These are phyloP conservation scores for Desmophyllum pertusum DNA, from an alignment of 92 coral and sea anemone genomes.

Conservation along the genomic window DNA sequence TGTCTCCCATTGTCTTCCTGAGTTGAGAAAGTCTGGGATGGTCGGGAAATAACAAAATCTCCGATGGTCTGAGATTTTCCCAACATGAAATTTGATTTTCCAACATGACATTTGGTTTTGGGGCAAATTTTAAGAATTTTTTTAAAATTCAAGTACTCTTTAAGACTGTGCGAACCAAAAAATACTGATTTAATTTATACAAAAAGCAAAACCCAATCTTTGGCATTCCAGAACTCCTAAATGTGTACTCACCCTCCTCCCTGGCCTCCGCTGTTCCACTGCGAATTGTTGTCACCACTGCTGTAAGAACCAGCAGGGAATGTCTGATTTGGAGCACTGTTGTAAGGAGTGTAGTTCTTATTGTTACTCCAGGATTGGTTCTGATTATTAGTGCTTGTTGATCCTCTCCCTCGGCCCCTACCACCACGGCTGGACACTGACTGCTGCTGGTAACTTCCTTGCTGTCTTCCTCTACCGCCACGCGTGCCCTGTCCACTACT, in stretches of 20 bases:
- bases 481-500: conserved; percentile 42
- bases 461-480: conserved; percentile 59
- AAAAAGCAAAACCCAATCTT: background rate
- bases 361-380: conserved; percentile 39
- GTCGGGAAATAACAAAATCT: too few species aligned
- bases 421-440: conserved; percentile 36
- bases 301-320: background rate
- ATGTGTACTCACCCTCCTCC: background rate
- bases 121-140: too few species aligned
- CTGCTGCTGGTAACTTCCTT: conserved; percentile 21
- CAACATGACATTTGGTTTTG: too few species aligned
- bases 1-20: too few species aligned
- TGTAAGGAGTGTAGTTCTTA: conserved; percentile 21
- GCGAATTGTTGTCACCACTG: conserved; percentile 3
- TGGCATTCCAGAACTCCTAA: background rate
- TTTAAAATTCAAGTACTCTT: too few species aligned
- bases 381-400: conserved; percentile 13
- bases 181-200: too few species aligned
- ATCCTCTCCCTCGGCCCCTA: conserved; percentile 47
- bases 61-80: too few species aligned
- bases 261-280: conserved; percentile 13
- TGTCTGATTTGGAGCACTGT: conserved; percentile 35
- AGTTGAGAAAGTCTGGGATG: too few species aligned
- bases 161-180: too few species aligned
- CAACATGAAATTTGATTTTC: too few species aligned